Conservation (phyloP, 1,140 invertebrate genomes). For the Frieseomelitta varia region DNA sequence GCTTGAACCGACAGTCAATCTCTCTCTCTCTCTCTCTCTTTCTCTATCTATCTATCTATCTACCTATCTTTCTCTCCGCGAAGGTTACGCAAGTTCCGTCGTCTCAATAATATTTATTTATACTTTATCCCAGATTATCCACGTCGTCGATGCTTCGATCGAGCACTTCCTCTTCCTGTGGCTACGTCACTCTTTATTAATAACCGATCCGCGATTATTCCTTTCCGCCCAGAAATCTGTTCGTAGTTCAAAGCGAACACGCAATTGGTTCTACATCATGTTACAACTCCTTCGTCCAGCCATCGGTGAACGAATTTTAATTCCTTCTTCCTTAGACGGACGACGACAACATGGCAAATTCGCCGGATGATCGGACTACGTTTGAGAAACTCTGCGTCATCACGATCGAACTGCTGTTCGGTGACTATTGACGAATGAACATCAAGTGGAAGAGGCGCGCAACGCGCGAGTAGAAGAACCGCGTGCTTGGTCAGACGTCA, state of each 20-base stretch:
- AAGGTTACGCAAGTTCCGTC: neutral
- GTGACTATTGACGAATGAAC: neutral
- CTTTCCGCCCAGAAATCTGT: neutral
- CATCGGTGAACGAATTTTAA: neutral
- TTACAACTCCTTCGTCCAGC: neutral
- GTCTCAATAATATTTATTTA: constrained; percentile 20
- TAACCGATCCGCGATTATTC: constrained; percentile 2
- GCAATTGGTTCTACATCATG: neutral
- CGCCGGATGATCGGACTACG: neutral
- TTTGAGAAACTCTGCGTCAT: neutral
- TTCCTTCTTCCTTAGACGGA: neutral
- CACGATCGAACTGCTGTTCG: neutral
- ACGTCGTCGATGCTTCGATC: neutral
- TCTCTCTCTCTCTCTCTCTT: too few species aligned
- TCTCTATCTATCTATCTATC: too few species aligned
- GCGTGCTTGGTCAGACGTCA: constrained; percentile 62
- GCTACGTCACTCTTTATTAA: constrained; percentile 5
- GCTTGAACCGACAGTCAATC: neutral
- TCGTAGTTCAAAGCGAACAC: neutral
- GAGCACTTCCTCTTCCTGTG: neutral
- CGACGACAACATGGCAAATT: neutral
- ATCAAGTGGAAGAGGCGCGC: neutral
- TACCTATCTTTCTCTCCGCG: neutral
- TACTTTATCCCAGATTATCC: constrained; percentile 19
- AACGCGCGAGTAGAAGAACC: constrained; percentile 54